phyloP scores from a whole-genome alignment of 2,888 invertebrate genomes.

The Willowsia nigromaculata region DNA sequence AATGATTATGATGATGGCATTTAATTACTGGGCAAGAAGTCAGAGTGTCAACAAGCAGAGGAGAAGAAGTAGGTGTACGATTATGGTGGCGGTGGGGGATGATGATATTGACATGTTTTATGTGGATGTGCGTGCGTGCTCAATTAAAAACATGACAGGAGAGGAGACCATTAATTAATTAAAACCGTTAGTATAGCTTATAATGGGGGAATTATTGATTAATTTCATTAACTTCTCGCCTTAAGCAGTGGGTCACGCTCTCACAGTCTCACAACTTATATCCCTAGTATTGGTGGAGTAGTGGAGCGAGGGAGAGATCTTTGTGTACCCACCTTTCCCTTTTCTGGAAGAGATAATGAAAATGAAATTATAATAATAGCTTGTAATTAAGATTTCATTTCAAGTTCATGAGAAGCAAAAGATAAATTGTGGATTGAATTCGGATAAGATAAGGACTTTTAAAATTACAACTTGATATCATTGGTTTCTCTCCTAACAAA shows the following conservation, averaged over 20 bases:
- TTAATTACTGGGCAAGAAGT: not conserved
- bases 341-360: constrained; percentile 15
- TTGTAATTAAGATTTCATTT: not conserved
- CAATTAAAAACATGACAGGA: constrained; percentile 7
- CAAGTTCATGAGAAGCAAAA: not conserved
- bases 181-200: not conserved
- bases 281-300: too few species aligned
- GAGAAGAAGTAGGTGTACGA: not conserved
- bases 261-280: not conserved
- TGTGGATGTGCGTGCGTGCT: not conserved
- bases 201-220: not conserved
- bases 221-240: constrained; percentile 1
- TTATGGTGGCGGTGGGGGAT: not conserved
- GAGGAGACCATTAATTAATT: constrained; percentile 4
- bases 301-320: too few species aligned
- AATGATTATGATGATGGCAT: not conserved
- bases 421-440: not conserved
- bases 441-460: not conserved
- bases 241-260: not conserved
- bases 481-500: too few species aligned
- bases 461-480: not conserved
- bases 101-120: not conserved
- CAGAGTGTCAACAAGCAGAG: not conserved
- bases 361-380: not conserved
- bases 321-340: constrained; percentile 3